Conservation (phyloP, 2,113 vertebrate genomes). For the Bufo gargarizans region DNA sequence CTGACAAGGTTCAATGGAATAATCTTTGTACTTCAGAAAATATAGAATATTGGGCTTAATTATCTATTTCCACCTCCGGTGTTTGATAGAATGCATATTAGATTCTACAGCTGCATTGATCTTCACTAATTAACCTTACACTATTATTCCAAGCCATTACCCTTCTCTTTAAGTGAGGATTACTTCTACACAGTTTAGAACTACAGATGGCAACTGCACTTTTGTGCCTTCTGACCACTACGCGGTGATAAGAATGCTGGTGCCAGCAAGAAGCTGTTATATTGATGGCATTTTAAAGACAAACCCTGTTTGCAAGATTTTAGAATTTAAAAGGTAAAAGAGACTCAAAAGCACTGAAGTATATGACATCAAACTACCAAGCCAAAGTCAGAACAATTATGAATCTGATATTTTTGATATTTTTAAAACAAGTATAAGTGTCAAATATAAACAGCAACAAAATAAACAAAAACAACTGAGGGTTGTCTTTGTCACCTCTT, state of each 20-base stretch:
- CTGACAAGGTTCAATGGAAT: slow-evolving; percentile 20
- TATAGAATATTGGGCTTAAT: slow-evolving; percentile 48
- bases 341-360: neutral
- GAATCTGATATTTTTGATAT: neutral
- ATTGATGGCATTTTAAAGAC: slow-evolving; percentile 37
- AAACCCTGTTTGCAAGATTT: slow-evolving; percentile 14
- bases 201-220: slow-evolving; percentile 51
- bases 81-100: slow-evolving; percentile 45
- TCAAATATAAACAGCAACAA: too few species aligned
- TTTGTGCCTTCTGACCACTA: slow-evolving; percentile 47
- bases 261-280: slow-evolving; percentile 42
- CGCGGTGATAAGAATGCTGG: slow-evolving; percentile 29
- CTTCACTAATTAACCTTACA: slow-evolving; percentile 56
- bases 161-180: slow-evolving; percentile 52
- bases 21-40: slow-evolving; percentile 38
- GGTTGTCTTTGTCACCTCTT: too few species aligned
- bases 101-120: slow-evolving; percentile 57
- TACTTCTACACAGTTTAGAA: slow-evolving; percentile 33
- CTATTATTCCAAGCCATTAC: slow-evolving; percentile 57
- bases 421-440: neutral
- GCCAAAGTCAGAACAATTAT: neutral
- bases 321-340: neutral
- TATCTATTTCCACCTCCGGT: slow-evolving; percentile 43
- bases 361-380: neutral
- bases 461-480: too few species aligned